Evolutionary conservation across 1,140 invertebrate species (phyloP), one percentile per base, ranked within the genome.

Genomic region (Branchinecta lynchi): DNA sequence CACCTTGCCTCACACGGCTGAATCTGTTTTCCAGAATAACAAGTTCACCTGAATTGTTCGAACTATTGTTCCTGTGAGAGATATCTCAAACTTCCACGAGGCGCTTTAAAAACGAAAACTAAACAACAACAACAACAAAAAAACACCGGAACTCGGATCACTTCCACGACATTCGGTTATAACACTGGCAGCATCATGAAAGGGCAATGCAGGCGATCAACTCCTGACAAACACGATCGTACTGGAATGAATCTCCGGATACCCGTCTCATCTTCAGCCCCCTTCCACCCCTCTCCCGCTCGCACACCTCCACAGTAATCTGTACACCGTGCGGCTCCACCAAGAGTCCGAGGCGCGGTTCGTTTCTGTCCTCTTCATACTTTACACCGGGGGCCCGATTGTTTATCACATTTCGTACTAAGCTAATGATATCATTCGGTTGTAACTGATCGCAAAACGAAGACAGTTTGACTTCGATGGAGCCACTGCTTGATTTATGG

Each of bases 261-360:
- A 96, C 92, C 76, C 91, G 82, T 70, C 92, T 80, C 84, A 96
- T 86, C 76, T 93, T 93, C 70, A 96, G 83, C 8, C 91, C 89
- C 73, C 91, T 92, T 9, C 72, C 21, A 21, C 77, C 74, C 65
- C 75, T 73, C 0, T 74, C 74, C 9, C 68, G 68, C 15, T 67
- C 67, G 66, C 71, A 68, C 17, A 71, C 71, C 43, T 71, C 71
- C 2, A 71, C 32, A 68, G 66, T 86, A 72, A 73, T 72, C 69
- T 66, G 70, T 68, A 70, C 71, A 21, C 66, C 71, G 8, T 69
- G 69, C 43, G 45, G 66, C 46, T 71, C 43, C 0, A 72, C 44
- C 8, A 68, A 12, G 7, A 71, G 60, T 5, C 65, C 71, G 8
- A 46, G 65, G 15, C 15, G 43, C 85, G 86, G 43, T 51, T 76